Evolutionary conservation across 2,797 vertebrate genomes (phyloP).

Genomic region (Oryzias sinensis): DNA sequence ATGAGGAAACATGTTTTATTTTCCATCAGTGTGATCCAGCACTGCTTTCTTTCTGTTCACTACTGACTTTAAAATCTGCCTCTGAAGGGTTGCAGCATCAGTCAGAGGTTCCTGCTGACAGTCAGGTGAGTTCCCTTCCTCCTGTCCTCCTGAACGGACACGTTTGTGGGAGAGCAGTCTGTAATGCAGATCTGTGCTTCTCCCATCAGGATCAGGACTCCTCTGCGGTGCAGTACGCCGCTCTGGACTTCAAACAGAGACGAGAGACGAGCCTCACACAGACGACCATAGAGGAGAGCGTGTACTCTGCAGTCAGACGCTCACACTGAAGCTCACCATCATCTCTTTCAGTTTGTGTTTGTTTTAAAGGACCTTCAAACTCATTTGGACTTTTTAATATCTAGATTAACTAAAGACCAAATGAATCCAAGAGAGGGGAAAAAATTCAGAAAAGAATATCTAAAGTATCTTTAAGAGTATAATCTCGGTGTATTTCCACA

Average conservation of each 20-base stretch:
- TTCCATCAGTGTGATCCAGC: no score
- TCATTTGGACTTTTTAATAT: no score
- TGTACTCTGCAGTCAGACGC: conserved; percentile 33
- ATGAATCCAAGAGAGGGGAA: no score
- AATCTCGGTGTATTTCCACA: no score
- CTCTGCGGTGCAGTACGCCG: conserved; percentile 25
- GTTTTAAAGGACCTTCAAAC: no score
- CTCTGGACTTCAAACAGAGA: conserved; percentile 43
- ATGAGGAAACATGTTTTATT: neutral
- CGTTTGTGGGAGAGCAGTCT: accelerated
- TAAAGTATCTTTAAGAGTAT: no score
- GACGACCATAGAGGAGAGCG: conserved; percentile 8
- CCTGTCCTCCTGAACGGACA: neutral
- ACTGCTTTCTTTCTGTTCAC: neutral
- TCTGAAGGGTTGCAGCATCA: conserved; percentile 6
- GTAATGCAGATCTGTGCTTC: neutral
- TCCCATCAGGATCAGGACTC: conserved; percentile 20
- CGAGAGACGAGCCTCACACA: conserved; percentile 8
- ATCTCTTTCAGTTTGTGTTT: no score
- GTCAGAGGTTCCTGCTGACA: neutral
- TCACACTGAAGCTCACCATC: neutral
- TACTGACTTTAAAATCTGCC: neutral
- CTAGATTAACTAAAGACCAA: no score
- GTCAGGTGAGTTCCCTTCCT: conserved; percentile 19
- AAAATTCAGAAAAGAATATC: no score